These are phyloP conservation scores for Tetramorium bicarinatum DNA, from an alignment of 2,888 invertebrate species.

Conservation along the genomic window DNA sequence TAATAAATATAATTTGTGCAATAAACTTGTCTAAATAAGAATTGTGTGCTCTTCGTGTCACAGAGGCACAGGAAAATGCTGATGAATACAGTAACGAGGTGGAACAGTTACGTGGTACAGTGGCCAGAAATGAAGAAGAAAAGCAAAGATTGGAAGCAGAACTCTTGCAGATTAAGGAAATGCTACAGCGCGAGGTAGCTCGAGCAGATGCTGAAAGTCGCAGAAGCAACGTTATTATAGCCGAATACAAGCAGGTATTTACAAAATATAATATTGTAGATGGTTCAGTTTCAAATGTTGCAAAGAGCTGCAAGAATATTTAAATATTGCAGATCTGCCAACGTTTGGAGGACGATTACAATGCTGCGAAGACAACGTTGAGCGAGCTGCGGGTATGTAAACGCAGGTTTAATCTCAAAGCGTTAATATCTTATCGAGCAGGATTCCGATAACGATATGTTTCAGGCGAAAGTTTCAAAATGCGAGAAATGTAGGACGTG, in stretches of 20 bases:
- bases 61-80: constrained; percentile 88
- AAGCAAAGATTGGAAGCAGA: constrained; percentile 90
- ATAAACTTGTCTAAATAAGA: not conserved
- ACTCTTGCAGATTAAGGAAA: constrained; percentile 91
- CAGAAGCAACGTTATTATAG: constrained; percentile 93
- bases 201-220: constrained; percentile 91
- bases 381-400: constrained; percentile 89
- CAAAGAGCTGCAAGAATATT: not conserved
- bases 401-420: not conserved
- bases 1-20: constrained; percentile 1
- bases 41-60: constrained; percentile 72
- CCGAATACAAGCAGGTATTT: constrained; percentile 94
- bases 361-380: constrained; percentile 89
- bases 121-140: constrained; percentile 92
- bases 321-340: constrained; percentile 90
- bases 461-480: constrained; percentile 87
- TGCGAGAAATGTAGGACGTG: constrained; percentile 87
- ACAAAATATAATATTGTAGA: not conserved
- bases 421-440: not conserved
- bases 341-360: constrained; percentile 93
- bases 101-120: constrained; percentile 87
- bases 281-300: not conserved
- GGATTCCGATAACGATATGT: constrained; percentile 5
- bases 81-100: constrained; percentile 88
- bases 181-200: constrained; percentile 92